Evolutionary conservation across 2,888 invertebrate species (phyloP).

Genomic region (Melanophora roralis): DNA sequence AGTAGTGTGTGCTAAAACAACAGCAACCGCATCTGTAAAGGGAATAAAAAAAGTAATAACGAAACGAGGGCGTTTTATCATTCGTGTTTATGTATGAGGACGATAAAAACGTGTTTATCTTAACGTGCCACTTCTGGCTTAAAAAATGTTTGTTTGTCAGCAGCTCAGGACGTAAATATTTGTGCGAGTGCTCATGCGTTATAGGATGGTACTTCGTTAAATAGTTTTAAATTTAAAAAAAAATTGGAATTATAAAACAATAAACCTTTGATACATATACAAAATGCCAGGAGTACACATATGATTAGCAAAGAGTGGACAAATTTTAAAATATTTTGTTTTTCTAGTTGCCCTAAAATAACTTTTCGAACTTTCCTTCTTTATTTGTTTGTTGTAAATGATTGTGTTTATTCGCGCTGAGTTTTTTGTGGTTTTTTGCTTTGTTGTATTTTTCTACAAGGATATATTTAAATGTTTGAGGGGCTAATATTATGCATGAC

Average conservation of each 20-base stretch:
- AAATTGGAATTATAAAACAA: no score
- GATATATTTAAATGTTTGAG: constrained; percentile 17
- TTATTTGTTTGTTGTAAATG: constrained; percentile 23
- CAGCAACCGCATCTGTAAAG: neutral
- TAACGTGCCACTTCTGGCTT: constrained; percentile 53
- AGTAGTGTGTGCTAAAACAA: neutral
- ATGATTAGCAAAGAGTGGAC: no score
- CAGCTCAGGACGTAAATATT: neutral
- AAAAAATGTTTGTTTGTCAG: constrained; percentile 38
- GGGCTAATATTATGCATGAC: constrained; percentile 39
- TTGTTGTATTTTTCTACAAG: neutral
- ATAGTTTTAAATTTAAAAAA: neutral
- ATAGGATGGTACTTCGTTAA: neutral
- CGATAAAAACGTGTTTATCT: constrained; percentile 60
- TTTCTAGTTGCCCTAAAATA: no score
- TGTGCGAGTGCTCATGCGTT: neutral
- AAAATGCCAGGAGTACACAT: no score
- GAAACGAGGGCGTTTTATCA: constrained; percentile 39
- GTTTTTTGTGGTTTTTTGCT: constrained; percentile 13
- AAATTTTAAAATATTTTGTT: no score
- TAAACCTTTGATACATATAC: no score
- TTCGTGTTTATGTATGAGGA: constrained; percentile 43
- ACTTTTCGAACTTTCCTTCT: neutral
- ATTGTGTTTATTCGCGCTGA: constrained; percentile 19
- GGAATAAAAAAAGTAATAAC: neutral